Base-by-base conservation (phyloP, 2,888 invertebrate species). In the Julus scandinavius region DNA sequence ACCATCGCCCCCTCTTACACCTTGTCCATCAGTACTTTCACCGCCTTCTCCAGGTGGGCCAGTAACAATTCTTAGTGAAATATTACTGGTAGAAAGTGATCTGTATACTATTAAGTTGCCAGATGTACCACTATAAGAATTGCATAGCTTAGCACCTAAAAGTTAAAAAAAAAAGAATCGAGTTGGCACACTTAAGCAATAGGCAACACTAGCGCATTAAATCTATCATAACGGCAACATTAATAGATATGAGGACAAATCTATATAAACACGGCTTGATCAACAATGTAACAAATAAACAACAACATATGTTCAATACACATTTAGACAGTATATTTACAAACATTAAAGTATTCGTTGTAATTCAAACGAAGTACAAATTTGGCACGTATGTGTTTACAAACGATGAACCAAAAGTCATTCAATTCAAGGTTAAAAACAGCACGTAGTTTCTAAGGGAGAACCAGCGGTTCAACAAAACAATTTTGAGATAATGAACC, bases 11-110 rank as follows among this genome's bases (percentile, higher is more conserved):
- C 90, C 89, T 17, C 89, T 85, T 54, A 87, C 63, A 9, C 87
- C 89, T 29, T 89, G 89, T 17, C 89, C 89, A 83, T 87, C 89
- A 54, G 85, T 83, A 49, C 85, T 86, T 29, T 89, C 58, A 45
- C 89, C 89, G n/a, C 88, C 88, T n/a, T 72, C 87, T 85, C 88
- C 88, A 63, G 90, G 90, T 17, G 90, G 89, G 11, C 90, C 90
- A 72, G 90, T 88, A 1, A 90, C 89, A n/a, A 90, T 90, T 13
- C 90, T 88, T 4, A 86, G 83, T n/a, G 85, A 80, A 49, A 89
- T 85, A 38, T 29, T 72, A 45, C 87, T 87, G 15, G 87, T 15
- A 9, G 72, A 63, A 17, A 87, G 17, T 2, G 63, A 63, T 29
- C 87, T 87, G 50, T 40, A 87, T 6, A 87, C 29, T 13, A 17